Base-by-base conservation (phyloP, 2,797 vertebrate genomes). In the Danio kyathit region DNA sequence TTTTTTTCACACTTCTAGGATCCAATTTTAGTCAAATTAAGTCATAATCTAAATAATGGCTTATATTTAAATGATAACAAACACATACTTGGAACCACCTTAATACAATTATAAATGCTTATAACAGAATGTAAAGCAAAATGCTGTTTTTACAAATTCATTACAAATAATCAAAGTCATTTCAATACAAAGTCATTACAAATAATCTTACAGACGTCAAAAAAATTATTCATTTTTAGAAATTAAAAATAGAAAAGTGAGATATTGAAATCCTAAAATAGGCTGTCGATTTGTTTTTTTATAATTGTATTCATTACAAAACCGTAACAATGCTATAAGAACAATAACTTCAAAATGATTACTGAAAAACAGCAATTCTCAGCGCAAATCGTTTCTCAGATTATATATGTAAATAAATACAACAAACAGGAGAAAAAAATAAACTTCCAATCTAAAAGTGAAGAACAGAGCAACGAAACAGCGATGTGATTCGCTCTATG, bases 401-500 rank as follows among this genome's bases (percentile, higher is more conserved):
- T 64, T 78, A 49, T 52, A 52, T 77, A 77, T 85, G 71, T 74
- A 71, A 73, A 80, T 69, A 80, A 71, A 80, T 57, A 80, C 61
- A 83, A 63, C 60, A 84, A 75, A 64, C 38, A 49, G 46, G 44
- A 80, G 49, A 59, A 44, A 65, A 76, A 81, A 81, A 81, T 73
- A 61, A 74, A 83, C 76, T 41, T 65, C 43, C 61, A 74, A 59
- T 76, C 71, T 73, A 63, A 82, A 81, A 85, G 75, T 69, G 82
- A 76, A 38, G 51, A 83, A 79, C 38, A 17, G 64, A 65, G 73
- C 41, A 74, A 21, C 51, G 40, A 84, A 82, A 93, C 91, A 91
- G 82, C 87, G 88, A 89, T 87, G 88, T 82, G 73, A 87, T 91
- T 91, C 91, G 87, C 89, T 91, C 93, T 90, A 89, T 94, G 93